Conservation (phyloP, 1,140 invertebrate species). For the Whitmania pigra region DNA sequence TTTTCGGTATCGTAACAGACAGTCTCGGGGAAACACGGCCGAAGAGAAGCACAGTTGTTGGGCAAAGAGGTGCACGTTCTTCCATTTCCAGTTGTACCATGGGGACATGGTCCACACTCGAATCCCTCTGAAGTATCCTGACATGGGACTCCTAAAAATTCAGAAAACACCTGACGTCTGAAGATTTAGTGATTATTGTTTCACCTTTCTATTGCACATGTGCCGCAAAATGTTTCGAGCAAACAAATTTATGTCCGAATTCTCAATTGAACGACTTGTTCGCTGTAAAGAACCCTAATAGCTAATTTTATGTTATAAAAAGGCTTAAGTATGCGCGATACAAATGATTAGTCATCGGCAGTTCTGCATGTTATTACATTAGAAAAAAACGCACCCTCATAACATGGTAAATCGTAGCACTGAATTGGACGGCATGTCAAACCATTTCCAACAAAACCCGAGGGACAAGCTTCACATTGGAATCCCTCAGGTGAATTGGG, state of each 20-base stretch:
- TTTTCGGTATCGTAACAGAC: constrained; percentile 58
- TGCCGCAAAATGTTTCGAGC: too few species aligned
- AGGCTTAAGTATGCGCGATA: too few species aligned
- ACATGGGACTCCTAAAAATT: constrained; percentile 61
- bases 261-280: too few species aligned
- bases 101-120: constrained; percentile 55
- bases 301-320: too few species aligned
- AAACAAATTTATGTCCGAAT: too few species aligned
- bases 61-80: constrained; percentile 46
- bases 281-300: too few species aligned
- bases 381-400: not conserved
- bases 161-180: too few species aligned
- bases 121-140: constrained; percentile 49
- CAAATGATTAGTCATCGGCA: too few species aligned
- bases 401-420: not conserved
- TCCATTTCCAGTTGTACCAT: constrained; percentile 71
- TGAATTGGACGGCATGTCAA: constrained; percentile 47
- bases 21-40: constrained; percentile 67
- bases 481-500: constrained; percentile 34
- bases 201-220: too few species aligned
- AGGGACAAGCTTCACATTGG: constrained; percentile 55
- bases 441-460: constrained; percentile 71
- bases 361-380: too few species aligned
- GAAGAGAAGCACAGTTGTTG: constrained; percentile 21
- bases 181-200: too few species aligned